These are phyloP conservation scores for Nymphalis polychloros DNA, from an alignment of 2,888 invertebrate species.

Conservation along the genomic window DNA sequence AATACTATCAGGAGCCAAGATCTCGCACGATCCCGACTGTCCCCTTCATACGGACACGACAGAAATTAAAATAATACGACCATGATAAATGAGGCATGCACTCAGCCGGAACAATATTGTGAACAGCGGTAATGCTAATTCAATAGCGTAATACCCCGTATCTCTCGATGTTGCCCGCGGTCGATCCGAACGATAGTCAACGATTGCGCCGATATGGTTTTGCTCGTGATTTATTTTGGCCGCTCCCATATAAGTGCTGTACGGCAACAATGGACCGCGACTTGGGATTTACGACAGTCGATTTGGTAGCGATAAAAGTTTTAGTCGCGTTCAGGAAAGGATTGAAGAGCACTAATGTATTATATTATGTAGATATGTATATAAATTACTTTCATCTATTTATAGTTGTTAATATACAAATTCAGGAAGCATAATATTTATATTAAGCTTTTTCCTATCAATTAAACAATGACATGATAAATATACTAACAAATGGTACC, in stretches of 20 bases:
- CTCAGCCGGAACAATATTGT: slow-evolving; percentile 59
- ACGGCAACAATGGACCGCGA: slow-evolving; percentile 73
- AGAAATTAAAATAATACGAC: slow-evolving; percentile 69
- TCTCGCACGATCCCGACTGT: slow-evolving; percentile 66
- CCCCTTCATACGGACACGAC: slow-evolving; percentile 53
- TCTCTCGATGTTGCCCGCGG: slow-evolving; percentile 62
- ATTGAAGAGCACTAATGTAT: slow-evolving; percentile 32
- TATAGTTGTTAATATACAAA: too few species aligned
- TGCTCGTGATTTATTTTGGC: slow-evolving; percentile 79
- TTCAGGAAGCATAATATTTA: too few species aligned
- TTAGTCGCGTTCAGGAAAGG: slow-evolving; percentile 52
- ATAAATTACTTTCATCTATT: background rate
- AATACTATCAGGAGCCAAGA: slow-evolving; percentile 58
- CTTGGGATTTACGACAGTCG: slow-evolving; percentile 76
- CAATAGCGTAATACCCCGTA: slow-evolving; percentile 77
- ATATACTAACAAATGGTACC: slow-evolving; percentile 17
- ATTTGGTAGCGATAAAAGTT: slow-evolving; percentile 78
- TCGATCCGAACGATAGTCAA: slow-evolving; percentile 71
- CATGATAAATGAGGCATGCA: slow-evolving; percentile 63
- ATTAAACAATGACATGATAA: background rate
- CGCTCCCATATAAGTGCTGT: slow-evolving; percentile 76
- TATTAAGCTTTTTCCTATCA: background rate
- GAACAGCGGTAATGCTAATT: slow-evolving; percentile 79
- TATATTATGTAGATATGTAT: slow-evolving; percentile 13
- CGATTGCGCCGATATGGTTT: slow-evolving; percentile 77